Percentiles rank a stretch among this genome's conserved stretches.
Conservation (phyloP, 2,797 vertebrate species). For the Poliocrania exsul region DNA sequence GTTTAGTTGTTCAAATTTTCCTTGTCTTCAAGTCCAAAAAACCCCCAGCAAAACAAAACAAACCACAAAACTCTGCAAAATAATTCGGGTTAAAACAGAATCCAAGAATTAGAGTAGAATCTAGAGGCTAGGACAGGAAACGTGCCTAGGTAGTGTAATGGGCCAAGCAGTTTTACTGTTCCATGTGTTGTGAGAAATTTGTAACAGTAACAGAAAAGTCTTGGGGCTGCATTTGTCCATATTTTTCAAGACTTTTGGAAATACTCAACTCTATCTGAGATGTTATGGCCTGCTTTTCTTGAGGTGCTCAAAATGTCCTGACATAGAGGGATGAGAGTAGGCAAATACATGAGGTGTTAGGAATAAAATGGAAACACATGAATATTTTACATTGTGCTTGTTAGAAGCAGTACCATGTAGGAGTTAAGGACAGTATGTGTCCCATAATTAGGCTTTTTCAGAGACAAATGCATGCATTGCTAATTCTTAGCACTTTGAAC, state of each 20-base stretch:
- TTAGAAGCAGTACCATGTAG: not conserved
- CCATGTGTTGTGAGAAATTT: not conserved
- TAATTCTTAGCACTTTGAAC: not conserved
- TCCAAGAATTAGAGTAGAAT: not conserved
- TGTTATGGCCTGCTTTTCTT: not conserved
- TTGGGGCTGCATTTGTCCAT: not conserved
- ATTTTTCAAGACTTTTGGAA: not conserved
- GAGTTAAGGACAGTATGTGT: not conserved
- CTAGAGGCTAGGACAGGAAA: not conserved
- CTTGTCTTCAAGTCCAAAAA: not conserved
- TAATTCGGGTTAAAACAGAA: not conserved
- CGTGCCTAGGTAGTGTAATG: not conserved
- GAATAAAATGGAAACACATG: not conserved
- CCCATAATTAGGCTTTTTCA: not conserved
- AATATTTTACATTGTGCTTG: not conserved
- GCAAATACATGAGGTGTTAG: not conserved
- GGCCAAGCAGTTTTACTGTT: not conserved
- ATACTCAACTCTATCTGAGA: not conserved
- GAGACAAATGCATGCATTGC: not conserved
- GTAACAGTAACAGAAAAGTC: not conserved
- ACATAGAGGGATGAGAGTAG: not conserved
- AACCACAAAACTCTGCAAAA: not conserved
- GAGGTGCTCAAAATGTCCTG: not conserved
- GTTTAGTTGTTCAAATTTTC: not conserved
- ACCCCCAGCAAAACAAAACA: rapidly evolving